Evolutionary conservation across 1,140 invertebrate species (phyloP), one percentile per base, ranked within the genome.

Genomic region (Panagrolaimus sp.): DNA sequence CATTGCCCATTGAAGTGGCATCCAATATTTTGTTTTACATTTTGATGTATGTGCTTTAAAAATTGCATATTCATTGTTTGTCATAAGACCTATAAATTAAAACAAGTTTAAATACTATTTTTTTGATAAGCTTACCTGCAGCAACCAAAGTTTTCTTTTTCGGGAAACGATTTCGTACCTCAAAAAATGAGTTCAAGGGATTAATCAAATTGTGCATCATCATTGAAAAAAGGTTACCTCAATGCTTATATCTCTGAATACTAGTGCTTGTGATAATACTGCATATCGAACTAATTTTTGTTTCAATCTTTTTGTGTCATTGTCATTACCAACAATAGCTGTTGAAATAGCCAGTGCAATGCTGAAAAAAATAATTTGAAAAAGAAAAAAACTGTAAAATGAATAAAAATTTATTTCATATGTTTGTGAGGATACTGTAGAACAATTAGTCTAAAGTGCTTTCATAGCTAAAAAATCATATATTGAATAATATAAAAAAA

Each of bases 1-100:
- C 51, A 57, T 57, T 57, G 51, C 51, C 51, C 51, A 57, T 57
- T 57, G 51, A 27, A 57, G 20, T 57, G 51, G 51, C 13, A 57
- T 57, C 51, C 51, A 57, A 57, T 57, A 57, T 57, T 57, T 57
- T 20, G 51, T 20, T 20, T 57, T 57, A 16, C 20, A 25, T n/a
- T 57, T 27, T 5, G 11, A 13, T 14, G 20, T 11, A 4, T 3
- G 4, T 11, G 20, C n/a, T 48, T 48, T 48, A 9, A 23, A 23
- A 57, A 57, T 25, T 9, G 5, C 9, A 16, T 13, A 57, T 27
- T 57, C 51, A 57, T 57, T 57, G 20, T 57, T 9, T 13, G 51
- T 57, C 51, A 57, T 57, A 16, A 57, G 20, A 27, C 51, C 51
- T 57, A 8, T 13, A 57, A 57, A 57, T 25, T 25, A 11, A 20